Conservation (phyloP, 2,888 invertebrate genomes). For the Noctua janthe region DNA sequence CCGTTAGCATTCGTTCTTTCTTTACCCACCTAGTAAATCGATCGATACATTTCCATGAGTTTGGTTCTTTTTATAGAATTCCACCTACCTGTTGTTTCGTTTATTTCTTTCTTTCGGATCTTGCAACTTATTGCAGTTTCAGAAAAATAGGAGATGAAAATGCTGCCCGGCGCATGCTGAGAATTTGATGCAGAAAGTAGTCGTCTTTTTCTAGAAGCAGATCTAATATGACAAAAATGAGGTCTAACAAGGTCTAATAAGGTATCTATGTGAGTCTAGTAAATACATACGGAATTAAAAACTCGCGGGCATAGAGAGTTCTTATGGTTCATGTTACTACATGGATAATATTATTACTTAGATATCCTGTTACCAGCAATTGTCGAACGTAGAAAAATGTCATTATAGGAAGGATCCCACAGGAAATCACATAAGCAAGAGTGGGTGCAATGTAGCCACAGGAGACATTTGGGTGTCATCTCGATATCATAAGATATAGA, state of each 20-base stretch:
- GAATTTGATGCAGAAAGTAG: neutral
- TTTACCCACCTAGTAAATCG: slow-evolving; percentile 1
- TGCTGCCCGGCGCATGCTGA: neutral
- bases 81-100: neutral
- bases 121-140: neutral
- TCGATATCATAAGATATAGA: neutral
- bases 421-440: neutral
- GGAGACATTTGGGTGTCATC: neutral
- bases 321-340: neutral
- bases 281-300: neutral
- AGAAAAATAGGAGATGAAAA: neutral
- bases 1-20: neutral
- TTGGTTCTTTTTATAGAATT: neutral
- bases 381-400: neutral
- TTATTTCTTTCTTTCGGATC: neutral
- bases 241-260: too few relatives aligned
- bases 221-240: neutral
- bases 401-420: neutral
- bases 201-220: neutral
- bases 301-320: neutral
- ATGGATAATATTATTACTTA: neutral
- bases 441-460: neutral
- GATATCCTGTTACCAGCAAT: neutral
- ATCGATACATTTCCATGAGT: slow-evolving; percentile 2
- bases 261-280: neutral